phyloP scores from a whole-genome alignment of 2,888 invertebrate genomes.

The Cheilosia variabilis region DNA sequence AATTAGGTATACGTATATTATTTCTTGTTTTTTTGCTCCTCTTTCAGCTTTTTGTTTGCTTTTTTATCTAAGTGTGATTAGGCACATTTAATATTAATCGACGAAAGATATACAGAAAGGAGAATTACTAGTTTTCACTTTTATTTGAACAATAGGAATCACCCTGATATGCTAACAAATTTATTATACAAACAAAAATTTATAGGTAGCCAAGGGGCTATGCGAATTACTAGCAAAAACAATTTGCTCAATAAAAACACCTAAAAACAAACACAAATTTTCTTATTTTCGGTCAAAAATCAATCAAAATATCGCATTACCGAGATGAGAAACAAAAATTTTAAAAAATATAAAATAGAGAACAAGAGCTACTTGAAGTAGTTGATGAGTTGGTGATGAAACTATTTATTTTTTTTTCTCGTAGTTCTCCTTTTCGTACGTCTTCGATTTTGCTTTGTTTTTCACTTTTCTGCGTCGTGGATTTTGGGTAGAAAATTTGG shows the following conservation, averaged over 20 bases:
- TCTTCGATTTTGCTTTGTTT: constrained; percentile 34
- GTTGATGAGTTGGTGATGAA: constrained; percentile 62
- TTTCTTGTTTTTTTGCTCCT: too few relatives aligned
- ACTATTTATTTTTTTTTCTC: constrained; percentile 51
- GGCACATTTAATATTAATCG: neutral
- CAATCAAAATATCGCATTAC: constrained; percentile 21
- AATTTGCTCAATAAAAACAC: too few relatives aligned
- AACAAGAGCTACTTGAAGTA: constrained; percentile 35
- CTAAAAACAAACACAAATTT: constrained; percentile 1
- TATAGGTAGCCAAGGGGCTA: neutral
- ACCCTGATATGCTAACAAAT: neutral
- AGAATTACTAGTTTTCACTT: constrained; percentile 32
- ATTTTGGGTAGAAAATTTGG: constrained; percentile 34
- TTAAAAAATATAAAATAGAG: neutral
- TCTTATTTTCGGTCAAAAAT: constrained; percentile 12
- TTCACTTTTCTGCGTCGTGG: constrained; percentile 56
- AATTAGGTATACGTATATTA: too few relatives aligned
- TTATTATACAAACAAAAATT: neutral
- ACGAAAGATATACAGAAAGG: constrained; percentile 1
- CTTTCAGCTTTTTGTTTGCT: neutral
- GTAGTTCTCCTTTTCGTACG: constrained; percentile 39
- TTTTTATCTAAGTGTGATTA: constrained; percentile 21
- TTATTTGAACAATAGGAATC: constrained; percentile 12
- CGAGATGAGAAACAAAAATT: neutral
- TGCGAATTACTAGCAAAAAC: neutral